Evolutionary conservation across 2,888 invertebrate genomes (phyloP).

Genomic region (Abrostola tripartita): DNA sequence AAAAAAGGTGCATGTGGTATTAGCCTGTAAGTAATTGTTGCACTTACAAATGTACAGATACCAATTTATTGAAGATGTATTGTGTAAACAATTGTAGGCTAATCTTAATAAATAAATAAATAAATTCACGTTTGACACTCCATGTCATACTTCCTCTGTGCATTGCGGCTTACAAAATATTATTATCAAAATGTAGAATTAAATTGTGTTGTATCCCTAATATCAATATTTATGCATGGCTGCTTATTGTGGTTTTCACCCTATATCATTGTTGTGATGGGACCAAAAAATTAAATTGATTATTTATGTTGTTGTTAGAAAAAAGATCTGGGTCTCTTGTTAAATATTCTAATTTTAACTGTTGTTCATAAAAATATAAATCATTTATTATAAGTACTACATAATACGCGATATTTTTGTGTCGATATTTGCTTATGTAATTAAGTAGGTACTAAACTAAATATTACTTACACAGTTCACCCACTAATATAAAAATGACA

Average conservation of each 20-base stretch:
- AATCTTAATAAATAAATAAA: too few species aligned
- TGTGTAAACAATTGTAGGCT: too few species aligned
- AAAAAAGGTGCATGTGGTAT: too few species aligned
- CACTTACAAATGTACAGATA: too few species aligned
- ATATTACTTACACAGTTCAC: too few species aligned
- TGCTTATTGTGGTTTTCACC: slow-evolving; percentile 42
- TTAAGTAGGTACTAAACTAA: too few species aligned
- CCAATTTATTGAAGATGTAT: too few species aligned
- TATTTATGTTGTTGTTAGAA: slow-evolving; percentile 53
- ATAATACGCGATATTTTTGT: slow-evolving; percentile 34
- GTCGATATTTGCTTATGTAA: slow-evolving; percentile 2
- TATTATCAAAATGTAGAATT: background rate
- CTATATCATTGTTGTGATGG: slow-evolving; percentile 68
- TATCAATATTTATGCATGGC: slow-evolving; percentile 13
- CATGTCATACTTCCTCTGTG: too few species aligned
- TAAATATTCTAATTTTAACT: slow-evolving; percentile 22
- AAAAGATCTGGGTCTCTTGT: slow-evolving; percentile 47
- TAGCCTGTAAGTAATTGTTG: too few species aligned
- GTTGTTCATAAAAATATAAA: slow-evolving; percentile 21
- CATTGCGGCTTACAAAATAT: background rate
- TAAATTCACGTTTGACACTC: too few species aligned
- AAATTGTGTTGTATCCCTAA: background rate
- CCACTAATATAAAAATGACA: too few species aligned
- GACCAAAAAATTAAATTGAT: slow-evolving; percentile 70
- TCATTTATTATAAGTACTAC: slow-evolving; percentile 1